A percentile compares a stretch with the other conserved stretches of the same genome.
Evolutionary conservation across 2,113 vertebrate species (phyloP).

Genomic region (Ibidorhyncha struthersii): DNA sequence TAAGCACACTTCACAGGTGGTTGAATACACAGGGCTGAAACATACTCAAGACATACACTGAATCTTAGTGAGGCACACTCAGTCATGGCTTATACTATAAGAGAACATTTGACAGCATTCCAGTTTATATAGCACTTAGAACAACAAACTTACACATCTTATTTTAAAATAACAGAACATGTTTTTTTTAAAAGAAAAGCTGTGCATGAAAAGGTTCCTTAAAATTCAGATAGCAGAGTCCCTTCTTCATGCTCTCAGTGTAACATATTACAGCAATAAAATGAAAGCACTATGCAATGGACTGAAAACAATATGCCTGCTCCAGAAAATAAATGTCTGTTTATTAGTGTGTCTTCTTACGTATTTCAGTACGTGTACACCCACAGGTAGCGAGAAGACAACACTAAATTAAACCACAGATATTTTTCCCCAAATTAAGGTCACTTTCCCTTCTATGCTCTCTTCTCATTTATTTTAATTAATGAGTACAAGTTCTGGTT

Average conservation of each 20-base stretch:
- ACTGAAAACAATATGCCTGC: background rate
- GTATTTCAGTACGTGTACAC: background rate
- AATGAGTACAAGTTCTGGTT: background rate
- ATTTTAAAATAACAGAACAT: background rate
- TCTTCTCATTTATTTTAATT: conserved; percentile 1
- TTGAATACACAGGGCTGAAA: background rate
- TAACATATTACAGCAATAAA: background rate
- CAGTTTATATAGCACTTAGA: background rate
- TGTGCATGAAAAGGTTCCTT: background rate
- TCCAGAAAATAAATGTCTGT: background rate
- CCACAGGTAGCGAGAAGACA: background rate
- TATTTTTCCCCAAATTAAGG: background rate
- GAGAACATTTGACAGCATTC: background rate
- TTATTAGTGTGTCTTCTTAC: background rate
- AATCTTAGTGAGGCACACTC: background rate
- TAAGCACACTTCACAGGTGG: background rate
- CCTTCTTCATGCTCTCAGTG: background rate
- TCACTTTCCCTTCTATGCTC: background rate
- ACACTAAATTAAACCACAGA: background rate
- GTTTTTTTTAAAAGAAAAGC: background rate
- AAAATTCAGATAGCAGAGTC: background rate
- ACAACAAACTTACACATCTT: no score
- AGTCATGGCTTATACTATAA: background rate
- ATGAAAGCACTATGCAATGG: background rate
- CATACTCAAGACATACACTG: background rate